Evolutionary conservation across 1,140 invertebrate species (phyloP).

Genomic region (Drosophila novamexicana): DNA sequence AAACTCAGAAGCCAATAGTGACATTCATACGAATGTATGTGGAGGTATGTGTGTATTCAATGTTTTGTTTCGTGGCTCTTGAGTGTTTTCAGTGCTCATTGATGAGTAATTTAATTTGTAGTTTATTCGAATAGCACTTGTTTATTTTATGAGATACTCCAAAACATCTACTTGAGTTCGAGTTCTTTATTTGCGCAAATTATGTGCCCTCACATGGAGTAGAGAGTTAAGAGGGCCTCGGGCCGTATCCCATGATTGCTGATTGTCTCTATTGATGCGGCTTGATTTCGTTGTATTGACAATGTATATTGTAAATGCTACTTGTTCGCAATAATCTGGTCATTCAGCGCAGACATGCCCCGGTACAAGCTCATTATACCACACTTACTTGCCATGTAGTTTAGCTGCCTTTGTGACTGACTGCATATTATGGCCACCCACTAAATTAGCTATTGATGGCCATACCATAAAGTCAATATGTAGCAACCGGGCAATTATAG

Average conservation of each 20-base stretch:
- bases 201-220: constrained; percentile 17
- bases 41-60: background rate
- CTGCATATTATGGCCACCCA: background rate
- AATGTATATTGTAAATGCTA: background rate
- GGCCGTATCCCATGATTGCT: background rate
- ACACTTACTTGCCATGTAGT: background rate
- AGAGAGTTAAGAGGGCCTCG: background rate
- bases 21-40: constrained; percentile 6
- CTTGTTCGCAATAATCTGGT: background rate
- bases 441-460: constrained; percentile 13
- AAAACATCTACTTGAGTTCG: constrained; percentile 77
- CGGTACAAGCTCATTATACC: constrained; percentile 1
- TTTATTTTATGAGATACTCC: constrained; percentile 82
- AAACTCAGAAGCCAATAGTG: constrained; percentile 20
- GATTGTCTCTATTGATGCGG: constrained; percentile 16
- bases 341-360: background rate
- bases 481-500: constrained; percentile 21
- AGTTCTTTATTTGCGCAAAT: constrained; percentile 73
- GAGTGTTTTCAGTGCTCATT: constrained; percentile 44
- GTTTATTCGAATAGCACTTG: constrained; percentile 82
- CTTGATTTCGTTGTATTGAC: constrained; percentile 9
- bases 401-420: background rate
- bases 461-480: constrained; percentile 28
- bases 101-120: constrained; percentile 82
- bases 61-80: constrained; percentile 9